These are phyloP conservation scores for Gymnothorax reevesii DNA, from an alignment of 2,797 vertebrate genomes.

Conservation along the genomic window DNA sequence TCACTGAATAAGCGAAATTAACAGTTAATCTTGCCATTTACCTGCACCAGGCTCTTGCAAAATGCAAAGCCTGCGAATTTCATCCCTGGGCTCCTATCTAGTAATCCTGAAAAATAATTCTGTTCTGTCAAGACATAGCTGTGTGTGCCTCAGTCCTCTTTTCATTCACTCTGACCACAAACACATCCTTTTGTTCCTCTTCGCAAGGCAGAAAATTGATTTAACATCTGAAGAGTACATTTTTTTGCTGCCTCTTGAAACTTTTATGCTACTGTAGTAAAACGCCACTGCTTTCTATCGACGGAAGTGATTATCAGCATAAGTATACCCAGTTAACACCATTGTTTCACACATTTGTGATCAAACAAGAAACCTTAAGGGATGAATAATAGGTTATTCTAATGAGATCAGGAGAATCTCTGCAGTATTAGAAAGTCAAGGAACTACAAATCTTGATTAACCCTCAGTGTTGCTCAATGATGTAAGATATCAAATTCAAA, in stretches of 20 bases:
- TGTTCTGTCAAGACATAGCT: neutral
- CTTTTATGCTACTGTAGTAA: no score
- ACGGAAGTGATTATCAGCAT: no score
- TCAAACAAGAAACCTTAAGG: no score
- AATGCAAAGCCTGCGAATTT: neutral
- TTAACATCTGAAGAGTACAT: neutral
- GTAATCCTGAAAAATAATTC: constrained; percentile 5
- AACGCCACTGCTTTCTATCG: no score
- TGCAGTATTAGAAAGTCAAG: neutral
- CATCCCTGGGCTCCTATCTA: neutral
- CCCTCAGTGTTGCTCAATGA: no score
- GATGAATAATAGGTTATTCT: neutral
- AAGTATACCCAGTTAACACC: no score
- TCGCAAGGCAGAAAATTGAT: neutral
- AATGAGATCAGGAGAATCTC: neutral
- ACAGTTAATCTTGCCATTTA: constrained; percentile 8
- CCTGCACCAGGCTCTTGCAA: neutral
- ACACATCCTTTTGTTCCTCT: neutral
- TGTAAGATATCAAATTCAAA: no score
- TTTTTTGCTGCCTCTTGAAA: no score
- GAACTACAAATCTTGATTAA: neutral
- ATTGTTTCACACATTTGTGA: no score
- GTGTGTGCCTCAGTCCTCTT: neutral
- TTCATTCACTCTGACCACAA: neutral
- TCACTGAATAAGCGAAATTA: neutral